Evolutionary conservation across 2,797 vertebrate species (phyloP).

Genomic region (Thunnus albacares): DNA sequence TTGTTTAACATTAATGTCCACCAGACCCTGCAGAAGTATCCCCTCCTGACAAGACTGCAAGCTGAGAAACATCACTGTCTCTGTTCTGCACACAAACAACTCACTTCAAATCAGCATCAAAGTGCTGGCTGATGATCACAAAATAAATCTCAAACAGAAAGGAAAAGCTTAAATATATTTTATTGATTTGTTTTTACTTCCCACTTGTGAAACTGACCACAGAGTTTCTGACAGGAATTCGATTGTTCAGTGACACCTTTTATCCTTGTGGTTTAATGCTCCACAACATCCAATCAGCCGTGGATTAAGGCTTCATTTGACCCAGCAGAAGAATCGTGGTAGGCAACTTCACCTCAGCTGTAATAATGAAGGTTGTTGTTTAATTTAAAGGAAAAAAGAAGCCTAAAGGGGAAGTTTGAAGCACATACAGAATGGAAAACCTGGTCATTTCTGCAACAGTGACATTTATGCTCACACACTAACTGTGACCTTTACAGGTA

Average conservation of each 20-base stretch:
- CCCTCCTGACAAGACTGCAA: constrained; percentile 37
- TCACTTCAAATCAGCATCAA: constrained; percentile 58
- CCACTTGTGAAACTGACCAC: constrained; percentile 24
- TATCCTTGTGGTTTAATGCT: constrained; percentile 55
- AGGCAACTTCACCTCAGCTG: constrained; percentile 20
- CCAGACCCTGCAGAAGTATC: constrained; percentile 27
- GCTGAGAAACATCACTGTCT: constrained; percentile 32
- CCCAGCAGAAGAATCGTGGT: constrained; percentile 13
- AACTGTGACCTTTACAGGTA: constrained; percentile 67
- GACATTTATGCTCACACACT: constrained; percentile 62
- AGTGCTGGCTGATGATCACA: constrained; percentile 6
- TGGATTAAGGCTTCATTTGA: constrained; percentile 38
- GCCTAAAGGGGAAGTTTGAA: constrained; percentile 25
- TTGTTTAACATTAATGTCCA: constrained; percentile 32
- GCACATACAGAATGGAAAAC: background rate
- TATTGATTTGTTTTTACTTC: constrained; percentile 54
- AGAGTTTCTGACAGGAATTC: constrained; percentile 62
- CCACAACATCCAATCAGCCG: constrained; percentile 52
- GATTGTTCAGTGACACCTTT: constrained; percentile 60
- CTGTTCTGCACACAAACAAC: constrained; percentile 28
- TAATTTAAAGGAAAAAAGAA: constrained; percentile 30
- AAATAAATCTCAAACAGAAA: constrained; percentile 21
- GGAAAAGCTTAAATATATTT: constrained; percentile 19
- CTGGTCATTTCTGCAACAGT: constrained; percentile 21
- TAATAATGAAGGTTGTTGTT: constrained; percentile 41